These are phyloP conservation scores for Aspidiotus destructor DNA, from an alignment of 2,888 invertebrate genomes.

Conservation along the genomic window DNA sequence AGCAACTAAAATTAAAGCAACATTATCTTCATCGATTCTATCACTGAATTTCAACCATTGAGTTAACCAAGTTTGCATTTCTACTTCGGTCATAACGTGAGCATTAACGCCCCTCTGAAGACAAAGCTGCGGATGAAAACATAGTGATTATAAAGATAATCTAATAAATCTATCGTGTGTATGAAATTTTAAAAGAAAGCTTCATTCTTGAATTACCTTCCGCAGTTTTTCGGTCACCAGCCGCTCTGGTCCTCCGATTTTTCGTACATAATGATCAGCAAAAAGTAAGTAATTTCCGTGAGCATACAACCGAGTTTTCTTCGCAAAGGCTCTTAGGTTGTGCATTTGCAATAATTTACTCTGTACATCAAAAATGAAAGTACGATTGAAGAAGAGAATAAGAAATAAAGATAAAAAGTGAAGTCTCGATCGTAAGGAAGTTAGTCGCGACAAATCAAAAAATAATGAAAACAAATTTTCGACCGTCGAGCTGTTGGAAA, in stretches of 20 bases:
- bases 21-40: neutral
- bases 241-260: neutral
- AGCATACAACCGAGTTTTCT: too few relatives aligned
- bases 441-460: too few relatives aligned
- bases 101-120: constrained; percentile 14
- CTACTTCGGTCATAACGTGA: constrained; percentile 5
- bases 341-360: too few relatives aligned
- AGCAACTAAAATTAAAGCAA: constrained; percentile 14
- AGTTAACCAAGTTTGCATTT: neutral
- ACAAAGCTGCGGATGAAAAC: constrained; percentile 2
- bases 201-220: neutral
- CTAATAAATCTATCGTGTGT: neutral
- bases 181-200: neutral
- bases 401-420: too few relatives aligned
- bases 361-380: too few relatives aligned
- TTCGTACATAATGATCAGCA: neutral
- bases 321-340: too few relatives aligned
- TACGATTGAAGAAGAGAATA: too few relatives aligned
- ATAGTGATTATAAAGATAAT: neutral
- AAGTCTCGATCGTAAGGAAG: too few relatives aligned
- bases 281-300: neutral
- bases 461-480: too few relatives aligned
- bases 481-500: too few relatives aligned
- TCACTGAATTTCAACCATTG: constrained; percentile 10
- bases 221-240: neutral